A percentile compares a stretch with the other conserved stretches of the same genome.
Conservation (phyloP, 2,888 invertebrate species). For the Dyspetes luteomarginatus region DNA sequence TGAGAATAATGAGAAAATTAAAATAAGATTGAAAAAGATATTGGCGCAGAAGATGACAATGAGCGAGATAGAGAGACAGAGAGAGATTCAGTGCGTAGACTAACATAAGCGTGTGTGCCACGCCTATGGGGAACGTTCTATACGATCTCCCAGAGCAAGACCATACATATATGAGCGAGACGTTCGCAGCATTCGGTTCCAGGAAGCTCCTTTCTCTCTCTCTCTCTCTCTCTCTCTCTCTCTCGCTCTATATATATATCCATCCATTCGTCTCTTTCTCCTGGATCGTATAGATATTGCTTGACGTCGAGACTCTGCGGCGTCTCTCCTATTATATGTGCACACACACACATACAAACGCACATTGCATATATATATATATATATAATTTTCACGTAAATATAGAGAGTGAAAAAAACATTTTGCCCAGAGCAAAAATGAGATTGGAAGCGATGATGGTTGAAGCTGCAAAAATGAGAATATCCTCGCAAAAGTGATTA, state of each 20-base stretch:
- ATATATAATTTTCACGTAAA: too few relatives aligned
- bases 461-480: too few relatives aligned
- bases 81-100: slow-evolving; percentile 26
- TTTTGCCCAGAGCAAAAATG: too few relatives aligned
- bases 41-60: slow-evolving; percentile 17
- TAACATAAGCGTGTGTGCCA: slow-evolving; percentile 54
- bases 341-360: too few relatives aligned
- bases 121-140: slow-evolving; percentile 66
- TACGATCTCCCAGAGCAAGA: slow-evolving; percentile 62
- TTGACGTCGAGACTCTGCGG: too few relatives aligned
- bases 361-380: too few relatives aligned
- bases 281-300: slow-evolving; percentile 3
- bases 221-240: slow-evolving; percentile 26
- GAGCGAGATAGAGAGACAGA: slow-evolving; percentile 10
- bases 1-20: background rate
- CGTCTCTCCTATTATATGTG: slow-evolving; percentile 24
- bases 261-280: slow-evolving; percentile 40
- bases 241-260: slow-evolving; percentile 26
- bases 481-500: too few relatives aligned
- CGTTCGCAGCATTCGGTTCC: slow-evolving; percentile 54
- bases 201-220: slow-evolving; percentile 39
- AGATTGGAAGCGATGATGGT: too few relatives aligned
- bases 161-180: too few relatives aligned
- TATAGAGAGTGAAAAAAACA: too few relatives aligned
- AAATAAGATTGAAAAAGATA: background rate